Evolutionary conservation across 2,888 invertebrate genomes (phyloP), one percentile per base, ranked within the genome.

Genomic region (Pollenia angustigena): DNA sequence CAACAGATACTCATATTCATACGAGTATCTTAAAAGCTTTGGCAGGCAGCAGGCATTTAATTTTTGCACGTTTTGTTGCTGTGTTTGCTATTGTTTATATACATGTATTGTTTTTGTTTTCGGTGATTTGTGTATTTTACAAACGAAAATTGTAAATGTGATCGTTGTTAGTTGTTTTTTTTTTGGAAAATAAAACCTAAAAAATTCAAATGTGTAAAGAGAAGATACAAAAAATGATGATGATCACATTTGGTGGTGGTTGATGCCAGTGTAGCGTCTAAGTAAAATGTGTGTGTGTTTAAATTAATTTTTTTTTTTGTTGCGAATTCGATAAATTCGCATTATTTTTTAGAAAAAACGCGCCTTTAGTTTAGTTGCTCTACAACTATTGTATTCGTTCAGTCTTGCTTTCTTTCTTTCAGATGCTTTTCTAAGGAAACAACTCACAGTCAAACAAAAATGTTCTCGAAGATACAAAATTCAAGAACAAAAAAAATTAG

Each of bases 331-430:
- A 56, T 50, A 68, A 48, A 75, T 83, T 79, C 74, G 54, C 79
- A 71, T 75, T 62, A 64, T 82, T 40, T 52, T 62, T 40, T 62
- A 80, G 42, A 44, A 78, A 32, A 80, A 74, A 23, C 69, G 86
- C 80, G 75, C 83, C 75, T 76, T 86, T 71, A 64, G 69, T 78
- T 83, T 82, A 84, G 84, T 86, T 80, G 82, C 60, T 85, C 62
- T 58, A 81, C 83, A 82, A 85, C 85, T 87, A 81, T 58, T 75
- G 18, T 72, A 42, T 12, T 50, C 58, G n/a, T 14, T 60, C 40
- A 8, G 42, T 58, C 14, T 32, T 6, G 23, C 6, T 23, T 79
- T 71, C 60, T 48, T 64, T 56, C 62, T 81, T 48, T 12, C 32
- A 81, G 40, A 54, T 81, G 71, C n/a, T 71, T 79, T 79, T 50